Evolutionary conservation across 2,888 invertebrate species (phyloP), one percentile per base, ranked within the genome.

Genomic region (Pachliopta kotzebuea): DNA sequence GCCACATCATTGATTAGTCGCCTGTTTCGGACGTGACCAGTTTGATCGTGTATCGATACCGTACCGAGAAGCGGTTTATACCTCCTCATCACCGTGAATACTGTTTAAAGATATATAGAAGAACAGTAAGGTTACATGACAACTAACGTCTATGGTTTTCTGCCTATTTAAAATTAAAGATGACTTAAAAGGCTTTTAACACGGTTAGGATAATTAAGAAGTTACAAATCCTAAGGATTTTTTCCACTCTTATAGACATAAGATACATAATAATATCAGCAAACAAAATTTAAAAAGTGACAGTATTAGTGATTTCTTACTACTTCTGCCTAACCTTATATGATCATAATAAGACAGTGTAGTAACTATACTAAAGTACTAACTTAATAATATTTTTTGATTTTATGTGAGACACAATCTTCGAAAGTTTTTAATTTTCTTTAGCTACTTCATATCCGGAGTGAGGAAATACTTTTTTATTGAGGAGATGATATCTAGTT

Each of bases 401-500:
- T n/a, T n/a, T 45, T n/a, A 45, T 45, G n/a, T n/a, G n/a, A 18
- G 37, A 9, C 11, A 31, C 31, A 31, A 31, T 9, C 11, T 2
- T 31, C 2, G 2, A 2, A 31, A 31, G 11, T 31, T 31, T 31
- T 31, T 31, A 11, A 31, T 31, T 42, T 42, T 18, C 9, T 4
- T 4, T 4, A 3, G 1, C 9, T 45, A 45, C n/a, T n/a, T 7
- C 4, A 42, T 45, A 18, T 45, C 60, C 62, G 60, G 59, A 57
- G 56, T 63, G 55, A 49, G 29, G 54, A 56, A 29, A 59, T 55
- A 62, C 45, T 50, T 56, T 42, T 62, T 63, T 75, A 70, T 73
- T 72, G 72, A 71, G 72, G 76, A 81, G 87, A 88, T 88, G 82
- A 83, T 85, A 88, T 89, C 89, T 84, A 80, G 81, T 86, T 84